Conservation (phyloP, 2,113 vertebrate genomes). For the Chinchilla lanigera region DNA sequence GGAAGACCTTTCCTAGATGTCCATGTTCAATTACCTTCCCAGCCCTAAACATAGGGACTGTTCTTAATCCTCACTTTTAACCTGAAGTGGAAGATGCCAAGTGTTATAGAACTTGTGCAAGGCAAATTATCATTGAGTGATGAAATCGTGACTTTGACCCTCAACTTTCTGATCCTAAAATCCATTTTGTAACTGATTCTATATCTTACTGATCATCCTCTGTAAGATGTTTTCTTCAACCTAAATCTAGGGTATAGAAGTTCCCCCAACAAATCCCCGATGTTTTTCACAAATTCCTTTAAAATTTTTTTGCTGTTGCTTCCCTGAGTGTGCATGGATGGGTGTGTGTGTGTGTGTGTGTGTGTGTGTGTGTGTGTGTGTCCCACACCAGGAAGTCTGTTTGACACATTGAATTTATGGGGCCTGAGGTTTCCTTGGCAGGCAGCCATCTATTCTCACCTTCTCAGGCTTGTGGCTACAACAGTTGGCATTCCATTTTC, state of each 20-base stretch:
- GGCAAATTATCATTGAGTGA: background rate
- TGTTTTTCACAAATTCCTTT: constrained; percentile 42
- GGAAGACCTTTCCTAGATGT: background rate
- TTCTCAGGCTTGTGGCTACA: constrained; percentile 69
- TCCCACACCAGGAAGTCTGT: background rate
- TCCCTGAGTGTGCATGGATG: background rate
- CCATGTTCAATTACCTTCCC: background rate
- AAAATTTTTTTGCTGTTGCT: background rate
- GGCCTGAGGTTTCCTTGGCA: constrained; percentile 70
- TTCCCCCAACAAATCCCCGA: background rate
- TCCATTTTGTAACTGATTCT: background rate
- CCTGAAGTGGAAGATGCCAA: background rate
- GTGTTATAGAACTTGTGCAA: background rate
- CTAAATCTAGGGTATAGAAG: background rate
- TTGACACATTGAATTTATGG: constrained; percentile 25
- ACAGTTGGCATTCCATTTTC: constrained; percentile 67
- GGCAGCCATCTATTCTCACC: constrained; percentile 75
- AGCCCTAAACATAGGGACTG: background rate
- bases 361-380: rapidly evolving
- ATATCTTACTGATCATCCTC: background rate
- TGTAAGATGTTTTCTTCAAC: background rate
- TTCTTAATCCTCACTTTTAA: background rate
- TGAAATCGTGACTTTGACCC: background rate
- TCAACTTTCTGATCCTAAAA: background rate
- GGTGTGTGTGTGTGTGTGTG: background rate